phyloP scores from a whole-genome alignment of 1,140 invertebrate species.

The Tetranychus urticae region DNA sequence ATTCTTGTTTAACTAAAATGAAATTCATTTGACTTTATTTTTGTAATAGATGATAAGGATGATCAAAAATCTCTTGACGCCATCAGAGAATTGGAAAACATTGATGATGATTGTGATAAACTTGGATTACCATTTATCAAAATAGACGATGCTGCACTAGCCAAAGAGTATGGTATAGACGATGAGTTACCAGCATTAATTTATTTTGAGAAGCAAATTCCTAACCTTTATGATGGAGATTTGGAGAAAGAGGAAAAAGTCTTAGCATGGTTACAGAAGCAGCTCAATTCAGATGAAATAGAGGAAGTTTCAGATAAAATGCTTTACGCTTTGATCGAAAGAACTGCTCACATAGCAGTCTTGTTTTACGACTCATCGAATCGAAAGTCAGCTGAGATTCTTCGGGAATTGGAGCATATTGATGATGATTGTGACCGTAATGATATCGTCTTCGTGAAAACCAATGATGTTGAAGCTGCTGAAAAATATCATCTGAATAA shows the following conservation, averaged over 20 bases:
- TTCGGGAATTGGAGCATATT: constrained; percentile 49
- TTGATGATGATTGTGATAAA: constrained; percentile 18
- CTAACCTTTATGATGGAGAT: constrained; percentile 59
- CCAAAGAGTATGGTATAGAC: constrained; percentile 14
- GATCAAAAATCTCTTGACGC: constrained; percentile 14
- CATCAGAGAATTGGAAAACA: constrained; percentile 21
- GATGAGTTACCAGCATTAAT: constrained; percentile 25
- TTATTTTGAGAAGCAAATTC: constrained; percentile 77
- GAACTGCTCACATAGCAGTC: constrained; percentile 64
- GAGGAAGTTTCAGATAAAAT: constrained; percentile 86
- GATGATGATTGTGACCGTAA: constrained; percentile 17
- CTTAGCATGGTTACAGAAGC: constrained; percentile 65
- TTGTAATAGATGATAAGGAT: constrained; percentile 18
- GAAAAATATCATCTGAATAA: constrained; percentile 16
- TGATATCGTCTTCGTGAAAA: constrained; percentile 17
- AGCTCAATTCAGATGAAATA: constrained; percentile 81
- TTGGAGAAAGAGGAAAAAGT: constrained; percentile 72
- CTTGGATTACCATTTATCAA: constrained; percentile 16
- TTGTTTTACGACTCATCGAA: constrained; percentile 33
- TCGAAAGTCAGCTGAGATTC: constrained; percentile 46
- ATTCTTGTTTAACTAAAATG: too few relatives aligned
- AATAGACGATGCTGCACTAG: constrained; percentile 16
- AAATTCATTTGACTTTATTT: background rate
- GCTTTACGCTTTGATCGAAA: constrained; percentile 62
- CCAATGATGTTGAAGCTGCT: constrained; percentile 16